A percentile compares a stretch with the other conserved stretches of the same genome.
Conservation (phyloP, 2,113 vertebrate genomes). For the Halcyon malimbica region DNA sequence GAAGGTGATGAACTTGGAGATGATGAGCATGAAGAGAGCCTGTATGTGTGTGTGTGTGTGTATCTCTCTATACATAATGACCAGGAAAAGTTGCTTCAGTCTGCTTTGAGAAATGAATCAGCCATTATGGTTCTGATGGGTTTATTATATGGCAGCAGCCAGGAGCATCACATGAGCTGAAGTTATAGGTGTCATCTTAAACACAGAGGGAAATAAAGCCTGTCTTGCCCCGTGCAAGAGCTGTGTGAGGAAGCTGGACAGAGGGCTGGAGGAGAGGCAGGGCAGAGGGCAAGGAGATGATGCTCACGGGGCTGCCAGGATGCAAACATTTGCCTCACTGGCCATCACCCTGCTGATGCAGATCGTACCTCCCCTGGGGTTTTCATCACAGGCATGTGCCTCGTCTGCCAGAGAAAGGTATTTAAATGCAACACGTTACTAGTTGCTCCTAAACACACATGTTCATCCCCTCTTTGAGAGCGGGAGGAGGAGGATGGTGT, state of each 20-base stretch:
- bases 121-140: not conserved
- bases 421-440: not conserved
- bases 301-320: not conserved
- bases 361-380: not conserved
- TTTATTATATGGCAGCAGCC: not conserved
- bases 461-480: not conserved
- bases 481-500: not conserved
- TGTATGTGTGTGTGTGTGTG: fast-evolving
- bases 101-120: not conserved
- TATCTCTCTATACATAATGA: not conserved
- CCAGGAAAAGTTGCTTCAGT: not conserved
- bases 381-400: not conserved
- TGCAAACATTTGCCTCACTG: not conserved
- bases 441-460: not conserved
- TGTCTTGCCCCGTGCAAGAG: not conserved
- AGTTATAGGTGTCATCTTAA: not conserved
- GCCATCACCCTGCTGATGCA: not conserved
- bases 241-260: not conserved
- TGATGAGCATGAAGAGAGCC: not conserved
- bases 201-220: not conserved
- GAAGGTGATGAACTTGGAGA: not conserved
- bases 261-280: not conserved
- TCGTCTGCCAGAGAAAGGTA: not conserved
- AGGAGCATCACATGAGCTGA: not conserved
- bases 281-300: not conserved